Base-by-base conservation (phyloP, 2,797 vertebrate genomes). In the Lutjanus campechanus region DNA sequence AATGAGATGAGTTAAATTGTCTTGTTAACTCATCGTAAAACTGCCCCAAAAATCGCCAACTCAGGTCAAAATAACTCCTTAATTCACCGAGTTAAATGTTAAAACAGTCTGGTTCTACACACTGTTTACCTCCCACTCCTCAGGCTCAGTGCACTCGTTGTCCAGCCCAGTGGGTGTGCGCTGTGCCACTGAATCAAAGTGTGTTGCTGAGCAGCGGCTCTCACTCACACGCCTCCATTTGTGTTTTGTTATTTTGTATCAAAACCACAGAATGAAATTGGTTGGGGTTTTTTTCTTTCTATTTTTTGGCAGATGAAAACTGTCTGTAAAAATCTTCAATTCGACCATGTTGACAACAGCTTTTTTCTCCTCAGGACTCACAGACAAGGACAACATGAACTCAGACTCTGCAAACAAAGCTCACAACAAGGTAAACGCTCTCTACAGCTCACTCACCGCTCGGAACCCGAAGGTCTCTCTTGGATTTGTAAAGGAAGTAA, bases 311-410 rank as follows among this genome's bases (percentile, higher is more conserved):
- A 25, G 6, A 44, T 54, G 5, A 17, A 61, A 65, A 63, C 1
- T 40, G 12, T 40, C 1, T 63, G 1, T 58, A 19, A 50, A 61
- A 70, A 13, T 41, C 43, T 50, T 43, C 8, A 54, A 20, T 81
- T 70, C 1, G 10, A 51, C 40, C 19, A 46, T 19, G 3, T 66
- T 76, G 20, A 70, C 54, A 11, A 43, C 2, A 17, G 7, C 25
- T 46, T 75, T 90, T 78, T 73, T 72, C 74, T 91, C 93, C 50
- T 71, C 90, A 99, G 98, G 98, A 94, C 95, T 98, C 90, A 93
- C 96, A 71, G 98, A 99, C 93, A 99, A 98, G 93, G 98, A 99
- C 80, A 95, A 95, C 82, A 96, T 98, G 95, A 97, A 96, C 95
- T 96, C 93, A 53, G 95, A 93, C 82, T 94, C 95, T 79, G 86